phyloP scores from a whole-genome alignment of 2,797 vertebrate species.

The Pteronotus mesoamericanus region DNA sequence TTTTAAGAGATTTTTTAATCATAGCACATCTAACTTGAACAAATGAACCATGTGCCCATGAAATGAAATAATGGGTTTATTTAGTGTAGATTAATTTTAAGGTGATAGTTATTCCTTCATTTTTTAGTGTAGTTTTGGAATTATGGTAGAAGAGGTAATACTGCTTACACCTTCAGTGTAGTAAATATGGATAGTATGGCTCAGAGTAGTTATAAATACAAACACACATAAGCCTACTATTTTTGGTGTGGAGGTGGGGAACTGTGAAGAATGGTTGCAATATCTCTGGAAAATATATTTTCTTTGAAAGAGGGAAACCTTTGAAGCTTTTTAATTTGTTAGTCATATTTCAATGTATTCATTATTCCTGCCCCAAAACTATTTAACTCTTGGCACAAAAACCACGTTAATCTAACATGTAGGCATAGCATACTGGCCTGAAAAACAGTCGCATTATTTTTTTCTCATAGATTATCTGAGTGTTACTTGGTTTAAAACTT shows the following conservation, averaged over 20 bases:
- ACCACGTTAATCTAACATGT: neutral
- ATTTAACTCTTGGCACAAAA: neutral
- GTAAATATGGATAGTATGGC: neutral
- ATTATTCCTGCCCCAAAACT: neutral
- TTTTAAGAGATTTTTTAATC: neutral
- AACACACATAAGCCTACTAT: neutral
- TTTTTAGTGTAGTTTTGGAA: constrained; percentile 12
- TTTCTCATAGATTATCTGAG: neutral
- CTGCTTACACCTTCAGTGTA: neutral
- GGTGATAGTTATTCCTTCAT: constrained; percentile 18
- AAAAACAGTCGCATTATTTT: constrained; percentile 45
- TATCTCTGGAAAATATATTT: constrained; percentile 16
- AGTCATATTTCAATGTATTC: neutral
- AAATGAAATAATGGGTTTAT: neutral
- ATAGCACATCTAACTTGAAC: neutral
- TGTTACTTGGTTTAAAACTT: constrained; percentile 29
- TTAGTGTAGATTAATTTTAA: constrained; percentile 43
- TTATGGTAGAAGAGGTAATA: neutral
- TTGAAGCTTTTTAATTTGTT: constrained; percentile 1
- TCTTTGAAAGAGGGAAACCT: neutral
- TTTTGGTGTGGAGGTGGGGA: neutral
- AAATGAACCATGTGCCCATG: neutral
- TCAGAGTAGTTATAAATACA: neutral
- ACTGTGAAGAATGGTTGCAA: neutral
- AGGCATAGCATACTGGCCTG: neutral